Percentiles rank a stretch among this genome's conserved stretches.
These are phyloP conservation scores for Lanius collurio DNA, from an alignment of 2,113 vertebrate genomes.

Conservation along the genomic window DNA sequence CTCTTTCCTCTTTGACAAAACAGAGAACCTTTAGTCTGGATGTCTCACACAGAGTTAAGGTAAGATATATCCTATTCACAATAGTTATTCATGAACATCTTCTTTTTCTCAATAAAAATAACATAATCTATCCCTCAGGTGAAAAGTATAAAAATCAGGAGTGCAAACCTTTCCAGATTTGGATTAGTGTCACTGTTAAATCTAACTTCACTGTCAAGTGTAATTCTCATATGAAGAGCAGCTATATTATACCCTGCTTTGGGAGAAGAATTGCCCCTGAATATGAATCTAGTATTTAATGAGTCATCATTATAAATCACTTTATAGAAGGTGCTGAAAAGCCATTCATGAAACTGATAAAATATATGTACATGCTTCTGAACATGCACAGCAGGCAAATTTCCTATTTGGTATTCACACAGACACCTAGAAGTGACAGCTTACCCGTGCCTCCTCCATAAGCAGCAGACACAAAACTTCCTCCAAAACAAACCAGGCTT, in stretches of 20 bases:
- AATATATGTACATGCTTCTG: neutral
- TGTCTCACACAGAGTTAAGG: neutral
- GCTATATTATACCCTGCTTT: neutral
- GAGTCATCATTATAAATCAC: constrained; percentile 17
- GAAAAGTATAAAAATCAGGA: neutral
- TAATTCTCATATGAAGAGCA: neutral
- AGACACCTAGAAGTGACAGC: neutral
- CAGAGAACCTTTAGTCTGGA: neutral
- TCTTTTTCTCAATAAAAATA: neutral
- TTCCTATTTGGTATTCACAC: neutral
- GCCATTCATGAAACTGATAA: neutral
- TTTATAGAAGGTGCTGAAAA: neutral
- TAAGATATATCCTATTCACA: neutral
- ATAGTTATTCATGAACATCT: neutral
- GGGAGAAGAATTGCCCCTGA: neutral
- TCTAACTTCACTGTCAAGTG: neutral
- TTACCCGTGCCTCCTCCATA: neutral
- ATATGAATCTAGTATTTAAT: constrained; percentile 4
- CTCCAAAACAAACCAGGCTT: neutral
- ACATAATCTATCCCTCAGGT: neutral
- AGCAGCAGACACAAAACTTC: neutral
- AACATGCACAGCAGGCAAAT: neutral
- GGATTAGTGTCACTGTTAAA: neutral
- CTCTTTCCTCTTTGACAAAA: neutral
- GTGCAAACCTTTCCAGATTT: neutral